phyloP scores from a whole-genome alignment of 2,888 invertebrate genomes.

The Rhorus exstirpatorius region DNA sequence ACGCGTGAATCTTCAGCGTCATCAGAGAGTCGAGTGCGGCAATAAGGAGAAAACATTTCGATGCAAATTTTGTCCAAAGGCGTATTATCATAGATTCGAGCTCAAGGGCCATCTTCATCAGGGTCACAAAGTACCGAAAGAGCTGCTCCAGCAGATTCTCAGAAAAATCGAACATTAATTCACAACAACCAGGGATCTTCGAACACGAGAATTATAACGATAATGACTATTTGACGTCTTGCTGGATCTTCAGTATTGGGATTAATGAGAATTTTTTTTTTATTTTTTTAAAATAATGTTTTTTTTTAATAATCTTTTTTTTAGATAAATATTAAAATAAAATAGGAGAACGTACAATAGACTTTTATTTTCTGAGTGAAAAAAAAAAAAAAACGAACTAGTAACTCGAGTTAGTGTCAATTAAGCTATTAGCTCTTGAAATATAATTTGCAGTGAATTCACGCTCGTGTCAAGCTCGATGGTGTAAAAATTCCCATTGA shows the following conservation, averaged over 20 bases:
- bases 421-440: too few relatives aligned
- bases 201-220: not conserved
- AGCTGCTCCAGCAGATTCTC: conserved; percentile 31
- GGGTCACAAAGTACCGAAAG: conserved; percentile 48
- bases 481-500: too few relatives aligned
- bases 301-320: too few relatives aligned
- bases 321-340: too few relatives aligned
- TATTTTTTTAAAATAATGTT: too few relatives aligned
- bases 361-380: too few relatives aligned
- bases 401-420: too few relatives aligned
- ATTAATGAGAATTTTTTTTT: not conserved
- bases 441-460: too few relatives aligned
- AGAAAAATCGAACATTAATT: conserved; percentile 21
- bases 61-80: conserved; percentile 84
- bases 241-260: not conserved
- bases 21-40: conserved; percentile 74
- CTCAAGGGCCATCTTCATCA: conserved; percentile 83
- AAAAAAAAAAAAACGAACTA: too few relatives aligned
- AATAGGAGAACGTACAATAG: too few relatives aligned
- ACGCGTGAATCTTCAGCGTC: conserved; percentile 74
- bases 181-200: not conserved
- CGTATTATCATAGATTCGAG: conserved; percentile 86
- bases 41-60: conserved; percentile 83
- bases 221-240: not conserved
- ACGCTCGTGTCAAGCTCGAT: too few relatives aligned